These are phyloP conservation scores for Porites australiensis DNA, from an alignment of 64 coral and sea anemone species.

Conservation along the genomic window DNA sequence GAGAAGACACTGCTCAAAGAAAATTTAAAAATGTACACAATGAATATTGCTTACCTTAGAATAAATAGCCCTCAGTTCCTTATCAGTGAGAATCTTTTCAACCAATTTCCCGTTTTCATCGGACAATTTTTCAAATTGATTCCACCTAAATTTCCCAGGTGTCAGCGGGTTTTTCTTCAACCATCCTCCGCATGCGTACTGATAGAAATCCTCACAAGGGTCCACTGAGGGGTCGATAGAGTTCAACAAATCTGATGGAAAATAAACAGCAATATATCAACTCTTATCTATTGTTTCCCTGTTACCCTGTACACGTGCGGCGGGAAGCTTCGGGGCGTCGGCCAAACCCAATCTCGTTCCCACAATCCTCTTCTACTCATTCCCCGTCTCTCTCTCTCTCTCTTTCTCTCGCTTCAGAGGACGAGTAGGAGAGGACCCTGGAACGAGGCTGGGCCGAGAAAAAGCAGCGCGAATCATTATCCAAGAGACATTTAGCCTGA, in stretches of 20 bases:
- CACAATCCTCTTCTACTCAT: no score
- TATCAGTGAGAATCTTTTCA: conserved; percentile 45
- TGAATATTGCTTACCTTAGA: conserved; percentile 30
- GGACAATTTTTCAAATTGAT: conserved; percentile 56
- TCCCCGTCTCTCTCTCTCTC: no score
- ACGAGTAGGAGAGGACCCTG: no score
- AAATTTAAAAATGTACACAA: neutral
- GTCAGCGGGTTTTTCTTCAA: conserved; percentile 31
- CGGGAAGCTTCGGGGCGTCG: no score
- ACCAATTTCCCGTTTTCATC: conserved; percentile 47
- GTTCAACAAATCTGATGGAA: conserved; percentile 45
- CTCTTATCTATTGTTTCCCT: no score
- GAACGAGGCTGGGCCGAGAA: no score
- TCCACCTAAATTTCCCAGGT: neutral
- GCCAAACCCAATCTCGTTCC: no score
- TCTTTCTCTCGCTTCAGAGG: no score
- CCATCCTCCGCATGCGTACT: conserved; percentile 70
- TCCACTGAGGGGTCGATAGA: conserved; percentile 56
- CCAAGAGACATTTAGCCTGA: no score
- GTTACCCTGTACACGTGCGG: no score
- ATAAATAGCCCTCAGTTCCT: conserved; percentile 50
- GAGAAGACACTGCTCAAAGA: no score
- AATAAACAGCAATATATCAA: neutral
- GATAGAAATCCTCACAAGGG: conserved; percentile 71
- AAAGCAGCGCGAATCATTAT: no score